Percentiles rank a stretch among this genome's conserved stretches.
phyloP scores from a whole-genome alignment of 2,113 vertebrate genomes.

The Bagarius yarrelli region DNA sequence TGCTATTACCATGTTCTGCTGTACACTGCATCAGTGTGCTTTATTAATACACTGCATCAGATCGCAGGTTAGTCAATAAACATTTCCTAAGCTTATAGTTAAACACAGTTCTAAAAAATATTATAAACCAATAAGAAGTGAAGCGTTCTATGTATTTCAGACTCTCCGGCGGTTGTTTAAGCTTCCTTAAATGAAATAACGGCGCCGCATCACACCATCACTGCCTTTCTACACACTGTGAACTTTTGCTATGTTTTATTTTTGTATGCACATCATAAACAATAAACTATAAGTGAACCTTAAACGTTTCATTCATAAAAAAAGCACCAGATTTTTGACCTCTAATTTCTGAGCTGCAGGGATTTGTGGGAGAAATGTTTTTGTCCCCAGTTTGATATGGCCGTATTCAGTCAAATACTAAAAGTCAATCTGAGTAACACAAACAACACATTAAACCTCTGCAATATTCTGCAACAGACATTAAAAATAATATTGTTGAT shows the following conservation, averaged over 20 bases:
- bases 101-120: neutral
- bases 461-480: no score
- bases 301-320: neutral
- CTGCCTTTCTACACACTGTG: conserved; percentile 84
- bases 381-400: no score
- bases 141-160: neutral
- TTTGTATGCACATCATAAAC: conserved; percentile 86
- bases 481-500: no score
- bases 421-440: no score
- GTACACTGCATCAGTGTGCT: no score
- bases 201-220: conserved; percentile 62
- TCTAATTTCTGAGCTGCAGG: neutral
- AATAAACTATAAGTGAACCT: conserved; percentile 55
- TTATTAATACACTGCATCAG: neutral
- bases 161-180: conserved; percentile 15
- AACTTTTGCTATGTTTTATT: conserved; percentile 84
- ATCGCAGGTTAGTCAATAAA: neutral
- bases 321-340: neutral
- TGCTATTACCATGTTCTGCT: no score
- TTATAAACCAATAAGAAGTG: neutral
- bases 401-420: no score
- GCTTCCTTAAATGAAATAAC: conserved; percentile 74
- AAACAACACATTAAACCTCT: no score
- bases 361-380: neutral
- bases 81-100: neutral